These are phyloP conservation scores for Sebastes matsubarae DNA, from an alignment of 2,797 vertebrate species.

Conservation along the genomic window DNA sequence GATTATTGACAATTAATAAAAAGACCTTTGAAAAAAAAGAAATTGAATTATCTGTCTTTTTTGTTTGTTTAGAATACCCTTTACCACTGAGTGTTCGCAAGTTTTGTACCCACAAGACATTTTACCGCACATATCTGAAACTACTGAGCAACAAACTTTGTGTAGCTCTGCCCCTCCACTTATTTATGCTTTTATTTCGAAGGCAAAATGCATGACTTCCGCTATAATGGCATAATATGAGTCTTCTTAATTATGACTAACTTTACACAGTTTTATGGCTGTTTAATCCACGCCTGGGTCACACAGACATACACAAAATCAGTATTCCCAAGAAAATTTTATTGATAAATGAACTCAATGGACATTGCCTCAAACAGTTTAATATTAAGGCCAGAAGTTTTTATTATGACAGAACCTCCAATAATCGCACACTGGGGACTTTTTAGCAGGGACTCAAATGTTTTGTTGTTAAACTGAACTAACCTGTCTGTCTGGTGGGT, in stretches of 20 bases:
- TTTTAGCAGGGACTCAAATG: not conserved
- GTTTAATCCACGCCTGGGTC: not conserved
- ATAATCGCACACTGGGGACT: not conserved
- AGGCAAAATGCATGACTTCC: not conserved
- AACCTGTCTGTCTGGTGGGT: not conserved
- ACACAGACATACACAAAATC: not conserved
- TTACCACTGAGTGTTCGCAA: not conserved
- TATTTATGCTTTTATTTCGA: constrained; percentile 44
- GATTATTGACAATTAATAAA: no score
- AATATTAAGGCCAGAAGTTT: not conserved
- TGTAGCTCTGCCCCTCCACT: no score
- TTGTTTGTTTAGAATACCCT: not conserved
- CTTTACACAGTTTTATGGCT: constrained; percentile 9
- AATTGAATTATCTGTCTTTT: no score
- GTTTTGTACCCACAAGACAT: not conserved
- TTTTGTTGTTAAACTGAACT: not conserved
- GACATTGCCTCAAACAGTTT: not conserved
- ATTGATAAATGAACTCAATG: not conserved
- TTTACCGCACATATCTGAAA: rapidly evolving
- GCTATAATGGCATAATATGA: not conserved
- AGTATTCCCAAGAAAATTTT: rapidly evolving
- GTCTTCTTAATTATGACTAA: not conserved
- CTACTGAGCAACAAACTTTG: no score
- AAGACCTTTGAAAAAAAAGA: no score
- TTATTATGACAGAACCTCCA: not conserved